Conservation (phyloP, 2,113 vertebrate species). For the Megaceryle maxima region DNA sequence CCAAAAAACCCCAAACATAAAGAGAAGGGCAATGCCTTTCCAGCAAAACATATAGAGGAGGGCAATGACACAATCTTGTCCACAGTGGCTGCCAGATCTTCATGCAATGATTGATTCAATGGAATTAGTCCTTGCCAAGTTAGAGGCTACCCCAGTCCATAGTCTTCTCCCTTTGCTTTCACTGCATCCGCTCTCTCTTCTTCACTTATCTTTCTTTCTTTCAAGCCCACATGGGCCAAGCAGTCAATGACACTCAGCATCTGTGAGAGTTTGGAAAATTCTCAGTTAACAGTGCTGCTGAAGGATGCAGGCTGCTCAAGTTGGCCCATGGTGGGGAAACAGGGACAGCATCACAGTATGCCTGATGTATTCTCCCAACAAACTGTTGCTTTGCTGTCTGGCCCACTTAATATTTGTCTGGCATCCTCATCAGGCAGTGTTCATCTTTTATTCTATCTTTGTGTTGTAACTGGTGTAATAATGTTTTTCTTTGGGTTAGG, state of each 20-base stretch:
- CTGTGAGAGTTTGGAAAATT: neutral
- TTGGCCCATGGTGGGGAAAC: accelerated
- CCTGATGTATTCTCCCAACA: neutral
- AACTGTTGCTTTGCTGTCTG: neutral
- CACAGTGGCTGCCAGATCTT: neutral
- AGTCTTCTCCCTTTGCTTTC: neutral
- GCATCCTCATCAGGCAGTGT: neutral
- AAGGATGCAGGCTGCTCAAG: neutral
- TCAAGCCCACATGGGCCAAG: neutral
- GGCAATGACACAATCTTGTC: neutral
- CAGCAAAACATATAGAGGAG: neutral
- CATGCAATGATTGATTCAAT: accelerated
- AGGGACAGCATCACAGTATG: neutral
- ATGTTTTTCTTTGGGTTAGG: neutral
- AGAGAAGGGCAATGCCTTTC: neutral
- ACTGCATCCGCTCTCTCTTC: neutral
- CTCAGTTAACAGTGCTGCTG: neutral
- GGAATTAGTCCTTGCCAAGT: neutral
- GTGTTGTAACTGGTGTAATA: neutral
- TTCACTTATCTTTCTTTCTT: neutral
- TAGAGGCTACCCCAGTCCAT: neutral
- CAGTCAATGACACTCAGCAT: neutral
- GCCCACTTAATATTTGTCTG: neutral
- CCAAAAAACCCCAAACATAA: neutral
- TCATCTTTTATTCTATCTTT: neutral